Percentiles rank a stretch among this genome's conserved stretches.
phyloP scores from a whole-genome alignment of 2,888 invertebrate genomes.

The Andrena praecox region DNA sequence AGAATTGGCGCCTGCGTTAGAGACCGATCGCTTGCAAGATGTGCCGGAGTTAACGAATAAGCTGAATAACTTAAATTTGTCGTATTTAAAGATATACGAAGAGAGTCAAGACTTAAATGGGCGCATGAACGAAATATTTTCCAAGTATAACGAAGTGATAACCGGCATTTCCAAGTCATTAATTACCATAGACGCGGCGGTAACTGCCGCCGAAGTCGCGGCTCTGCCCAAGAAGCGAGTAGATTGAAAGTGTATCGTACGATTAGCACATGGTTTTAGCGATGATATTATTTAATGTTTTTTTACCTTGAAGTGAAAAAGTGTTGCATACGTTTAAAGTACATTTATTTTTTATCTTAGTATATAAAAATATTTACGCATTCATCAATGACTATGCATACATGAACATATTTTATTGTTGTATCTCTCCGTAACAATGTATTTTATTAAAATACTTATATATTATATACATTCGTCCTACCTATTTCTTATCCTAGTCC shows the following conservation, averaged over 20 bases:
- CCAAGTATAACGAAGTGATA: constrained; percentile 86
- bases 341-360: constrained; percentile 78
- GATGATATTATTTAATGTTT: constrained; percentile 34
- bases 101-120: constrained; percentile 82
- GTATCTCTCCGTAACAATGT: constrained; percentile 77
- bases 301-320: constrained; percentile 26
- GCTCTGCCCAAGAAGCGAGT: constrained; percentile 81
- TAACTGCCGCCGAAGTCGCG: constrained; percentile 84
- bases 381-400: constrained; percentile 80
- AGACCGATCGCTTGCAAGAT: constrained; percentile 84
- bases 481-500: constrained; percentile 69
- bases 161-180: constrained; percentile 85
- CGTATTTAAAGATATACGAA: constrained; percentile 83
- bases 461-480: constrained; percentile 78
- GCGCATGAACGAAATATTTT: constrained; percentile 84
- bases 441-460: constrained; percentile 78
- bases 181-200: constrained; percentile 84
- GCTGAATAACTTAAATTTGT: constrained; percentile 83
- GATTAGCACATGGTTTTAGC: constrained; percentile 6
- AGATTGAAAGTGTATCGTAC: constrained; percentile 68
- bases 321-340: constrained; percentile 57
- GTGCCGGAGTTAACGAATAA: constrained; percentile 84
- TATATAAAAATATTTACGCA: constrained; percentile 82
- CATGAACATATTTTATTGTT: constrained; percentile 77
- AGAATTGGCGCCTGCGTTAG: constrained; percentile 83